phyloP scores from a whole-genome alignment of 1,140 invertebrate genomes.

The honey bee (Apis mellifera) region DNA sequence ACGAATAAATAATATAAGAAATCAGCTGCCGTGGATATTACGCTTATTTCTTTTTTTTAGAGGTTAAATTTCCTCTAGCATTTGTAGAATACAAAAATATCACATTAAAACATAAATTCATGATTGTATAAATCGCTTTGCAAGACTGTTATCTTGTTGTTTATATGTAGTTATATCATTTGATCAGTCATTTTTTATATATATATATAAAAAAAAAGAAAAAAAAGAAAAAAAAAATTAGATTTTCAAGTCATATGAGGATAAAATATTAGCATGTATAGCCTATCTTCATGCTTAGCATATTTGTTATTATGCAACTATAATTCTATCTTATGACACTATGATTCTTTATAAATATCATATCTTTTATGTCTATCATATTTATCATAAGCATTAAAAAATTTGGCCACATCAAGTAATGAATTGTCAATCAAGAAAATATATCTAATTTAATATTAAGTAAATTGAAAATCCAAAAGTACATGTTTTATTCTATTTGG shows the following conservation, averaged over 20 bases:
- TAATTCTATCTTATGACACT: background rate
- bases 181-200: conserved; percentile 39
- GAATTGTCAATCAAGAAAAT: conserved; percentile 29
- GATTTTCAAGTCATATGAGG: conserved; percentile 18
- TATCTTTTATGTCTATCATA: conserved; percentile 28
- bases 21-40: conserved; percentile 61
- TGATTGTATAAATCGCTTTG: conserved; percentile 52
- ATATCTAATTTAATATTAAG: conserved; percentile 30
- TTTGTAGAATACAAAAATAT: conserved; percentile 44
- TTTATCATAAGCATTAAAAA: conserved; percentile 51
- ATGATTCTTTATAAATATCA: conserved; percentile 16
- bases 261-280: conserved; percentile 32
- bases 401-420: conserved; percentile 64
- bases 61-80: conserved; percentile 39
- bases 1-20: conserved; percentile 30
- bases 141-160: conserved; percentile 60
- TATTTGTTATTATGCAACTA: conserved; percentile 15
- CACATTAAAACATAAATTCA: conserved; percentile 34
- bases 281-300: conserved; percentile 4
- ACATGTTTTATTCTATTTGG: conserved; percentile 36
- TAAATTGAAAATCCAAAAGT: background rate
- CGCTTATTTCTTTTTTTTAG: conserved; percentile 69
- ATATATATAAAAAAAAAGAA: background rate
- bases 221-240: background rate
- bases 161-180: conserved; percentile 58